Conservation (phyloP, 2,888 invertebrate genomes). For the Bembecia ichneumoniformis region DNA sequence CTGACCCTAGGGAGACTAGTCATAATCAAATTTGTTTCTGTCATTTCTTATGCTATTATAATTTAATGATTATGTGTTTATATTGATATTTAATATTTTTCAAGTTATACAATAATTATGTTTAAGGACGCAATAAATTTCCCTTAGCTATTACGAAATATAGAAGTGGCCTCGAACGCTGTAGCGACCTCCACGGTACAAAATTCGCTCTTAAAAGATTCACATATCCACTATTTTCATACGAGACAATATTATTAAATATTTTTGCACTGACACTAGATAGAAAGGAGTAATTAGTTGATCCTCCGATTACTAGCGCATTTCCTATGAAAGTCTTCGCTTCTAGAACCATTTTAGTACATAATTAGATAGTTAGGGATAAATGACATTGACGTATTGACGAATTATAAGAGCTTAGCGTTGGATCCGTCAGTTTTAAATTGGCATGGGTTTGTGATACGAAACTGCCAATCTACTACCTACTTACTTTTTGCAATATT, state of each 20-base stretch:
- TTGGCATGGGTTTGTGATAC: neutral
- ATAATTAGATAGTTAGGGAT: too few species aligned
- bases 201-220: slow-evolving; percentile 38
- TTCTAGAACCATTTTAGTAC: too few species aligned
- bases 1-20: slow-evolving; percentile 26
- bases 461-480: slow-evolving; percentile 31
- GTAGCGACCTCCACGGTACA: slow-evolving; percentile 48
- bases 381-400: too few species aligned
- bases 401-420: slow-evolving; percentile 24
- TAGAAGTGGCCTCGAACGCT: slow-evolving; percentile 33
- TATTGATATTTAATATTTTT: neutral
- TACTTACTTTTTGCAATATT: slow-evolving; percentile 31
- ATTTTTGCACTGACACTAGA: slow-evolving; percentile 62
- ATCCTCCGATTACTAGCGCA: slow-evolving; percentile 2
- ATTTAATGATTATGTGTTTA: neutral
- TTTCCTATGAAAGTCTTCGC: too few species aligned
- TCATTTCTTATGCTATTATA: slow-evolving; percentile 5
- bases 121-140: neutral
- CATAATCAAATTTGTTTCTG: slow-evolving; percentile 15
- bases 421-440: slow-evolving; percentile 1
- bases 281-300: slow-evolving; percentile 31
- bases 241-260: slow-evolving; percentile 36
- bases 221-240: slow-evolving; percentile 55
- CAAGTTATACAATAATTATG: neutral
- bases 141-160: neutral